A percentile compares a stretch with the other conserved stretches of the same genome.
These are phyloP conservation scores for Seira ritae DNA, from an alignment of 2,888 invertebrate genomes.

Conservation along the genomic window DNA sequence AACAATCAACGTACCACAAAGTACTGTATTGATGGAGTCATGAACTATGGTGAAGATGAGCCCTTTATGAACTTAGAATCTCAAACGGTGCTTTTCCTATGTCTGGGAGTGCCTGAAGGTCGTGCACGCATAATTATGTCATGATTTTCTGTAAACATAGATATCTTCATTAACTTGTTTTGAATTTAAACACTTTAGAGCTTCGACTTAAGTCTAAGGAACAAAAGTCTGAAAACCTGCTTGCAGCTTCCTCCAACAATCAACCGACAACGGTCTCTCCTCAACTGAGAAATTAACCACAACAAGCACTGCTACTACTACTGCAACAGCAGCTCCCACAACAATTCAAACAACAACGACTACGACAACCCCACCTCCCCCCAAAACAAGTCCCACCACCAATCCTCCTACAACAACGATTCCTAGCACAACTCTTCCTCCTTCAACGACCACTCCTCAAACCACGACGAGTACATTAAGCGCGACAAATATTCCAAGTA, in stretches of 20 bases:
- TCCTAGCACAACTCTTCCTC: slow-evolving; percentile 21
- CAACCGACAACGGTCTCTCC: slow-evolving; percentile 18
- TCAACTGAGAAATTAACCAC: slow-evolving; percentile 34
- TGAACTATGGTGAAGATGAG: slow-evolving; percentile 57
- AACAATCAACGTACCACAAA: slow-evolving; percentile 40
- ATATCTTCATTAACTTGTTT: too few species aligned
- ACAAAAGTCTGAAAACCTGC: slow-evolving; percentile 20
- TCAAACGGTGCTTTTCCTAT: slow-evolving; percentile 62
- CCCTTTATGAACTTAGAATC: slow-evolving; percentile 50
- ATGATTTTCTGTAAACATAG: too few species aligned
- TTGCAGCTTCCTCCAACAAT: slow-evolving; percentile 30
- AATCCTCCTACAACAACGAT: slow-evolving; percentile 13
- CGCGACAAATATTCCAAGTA: too few species aligned
- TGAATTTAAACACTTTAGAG: too few species aligned
- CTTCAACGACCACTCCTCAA: too few species aligned
- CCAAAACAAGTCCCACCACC: not conserved
- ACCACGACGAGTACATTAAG: too few species aligned
- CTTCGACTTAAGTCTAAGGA: too few species aligned
- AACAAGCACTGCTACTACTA: slow-evolving; percentile 15
- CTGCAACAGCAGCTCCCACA: slow-evolving; percentile 18
- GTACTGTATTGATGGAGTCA: slow-evolving; percentile 65
- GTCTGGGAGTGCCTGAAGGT: slow-evolving; percentile 53
- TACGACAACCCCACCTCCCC: not conserved
- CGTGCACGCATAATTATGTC: too few species aligned
- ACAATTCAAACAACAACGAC: slow-evolving; percentile 21